Conservation (phyloP, 2,888 invertebrate genomes). For the Unio pictorum region DNA sequence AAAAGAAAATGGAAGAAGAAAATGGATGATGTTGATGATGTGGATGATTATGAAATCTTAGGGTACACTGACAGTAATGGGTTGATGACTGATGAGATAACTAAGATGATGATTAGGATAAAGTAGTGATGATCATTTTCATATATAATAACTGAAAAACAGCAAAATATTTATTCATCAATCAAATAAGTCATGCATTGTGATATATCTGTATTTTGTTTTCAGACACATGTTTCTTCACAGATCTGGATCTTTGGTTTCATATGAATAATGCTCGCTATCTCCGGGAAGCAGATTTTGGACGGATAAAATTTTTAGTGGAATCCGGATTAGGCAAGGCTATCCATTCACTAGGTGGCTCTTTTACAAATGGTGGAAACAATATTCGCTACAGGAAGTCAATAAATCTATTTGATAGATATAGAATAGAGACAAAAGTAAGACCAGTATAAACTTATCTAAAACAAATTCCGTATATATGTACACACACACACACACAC, state of each 20-base stretch:
- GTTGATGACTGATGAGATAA: too few species aligned
- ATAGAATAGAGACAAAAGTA: constrained; percentile 84
- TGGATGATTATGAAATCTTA: too few species aligned
- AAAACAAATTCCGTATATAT: not conserved
- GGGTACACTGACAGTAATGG: too few species aligned
- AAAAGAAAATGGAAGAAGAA: too few species aligned
- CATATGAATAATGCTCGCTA: constrained; percentile 96
- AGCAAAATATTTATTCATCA: too few species aligned
- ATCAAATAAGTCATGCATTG: too few species aligned
- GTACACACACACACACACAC: too few species aligned
- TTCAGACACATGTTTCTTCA: constrained; percentile 83
- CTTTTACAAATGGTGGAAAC: constrained; percentile 84
- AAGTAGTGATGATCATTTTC: too few species aligned
- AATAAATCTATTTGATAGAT: constrained; percentile 84
- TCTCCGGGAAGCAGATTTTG: constrained; percentile 90
- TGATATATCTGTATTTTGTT: constrained; percentile 6
- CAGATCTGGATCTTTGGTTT: constrained; percentile 87
- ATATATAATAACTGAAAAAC: too few species aligned
- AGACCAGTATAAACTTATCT: constrained; percentile 5
- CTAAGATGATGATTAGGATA: too few species aligned
- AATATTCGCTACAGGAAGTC: constrained; percentile 83
- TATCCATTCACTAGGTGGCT: constrained; percentile 77
- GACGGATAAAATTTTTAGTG: constrained; percentile 84
- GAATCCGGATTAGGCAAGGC: constrained; percentile 36
- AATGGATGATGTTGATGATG: too few species aligned